Base-by-base conservation (phyloP, 2,888 invertebrate species). In the Drosophila tanythrix region DNA sequence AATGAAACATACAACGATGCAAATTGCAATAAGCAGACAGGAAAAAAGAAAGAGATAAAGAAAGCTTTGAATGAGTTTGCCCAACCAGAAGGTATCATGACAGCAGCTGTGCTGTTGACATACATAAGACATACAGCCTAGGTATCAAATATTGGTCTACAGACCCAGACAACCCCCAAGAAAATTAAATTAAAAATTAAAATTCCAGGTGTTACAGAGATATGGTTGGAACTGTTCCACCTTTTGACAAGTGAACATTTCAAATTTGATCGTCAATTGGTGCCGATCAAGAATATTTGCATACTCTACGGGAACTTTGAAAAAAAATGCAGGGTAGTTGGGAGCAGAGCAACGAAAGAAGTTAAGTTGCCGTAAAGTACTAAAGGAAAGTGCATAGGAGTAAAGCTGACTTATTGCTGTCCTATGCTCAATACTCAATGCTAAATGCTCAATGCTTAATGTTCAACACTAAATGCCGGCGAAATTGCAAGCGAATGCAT, bases 1-100 rank as follows among this genome's bases (percentile, higher is more conserved):
- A 74, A 72, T 75, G 78, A 66, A 75, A 83, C 68, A 83, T 81
- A 76, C 75, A 69, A 35, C 70, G 67, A 71, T 68, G 66, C 82
- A 83, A 82, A 82, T 85, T 85, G 80, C 77, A 79, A 70, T 79
- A 70, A 83, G 76, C 82, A 72, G 78, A 61, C 70, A 56, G 75
- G 60, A 59, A 69, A 52, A 79, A 18, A 55, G 18, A 7, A 21
- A 3, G 21, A 25, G 7, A 25, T 4, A 3, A 46, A 25, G 21
- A 15, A 25, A 8, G 25, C 46, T 25, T 15, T 4, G 25, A 15
- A 8, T 8, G 46, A 21, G 43, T 21, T 21, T 48, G 25, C 15
- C 15, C 25, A 15, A 48, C 11, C 13, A 40, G 55, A 5, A 33
- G 15, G 40, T n/a, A 56, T 8, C 40, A 38, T 18, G 10, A 3